These are phyloP conservation scores for Meteorus sp. DNA, from an alignment of 1,140 invertebrate genomes.

Conservation along the genomic window DNA sequence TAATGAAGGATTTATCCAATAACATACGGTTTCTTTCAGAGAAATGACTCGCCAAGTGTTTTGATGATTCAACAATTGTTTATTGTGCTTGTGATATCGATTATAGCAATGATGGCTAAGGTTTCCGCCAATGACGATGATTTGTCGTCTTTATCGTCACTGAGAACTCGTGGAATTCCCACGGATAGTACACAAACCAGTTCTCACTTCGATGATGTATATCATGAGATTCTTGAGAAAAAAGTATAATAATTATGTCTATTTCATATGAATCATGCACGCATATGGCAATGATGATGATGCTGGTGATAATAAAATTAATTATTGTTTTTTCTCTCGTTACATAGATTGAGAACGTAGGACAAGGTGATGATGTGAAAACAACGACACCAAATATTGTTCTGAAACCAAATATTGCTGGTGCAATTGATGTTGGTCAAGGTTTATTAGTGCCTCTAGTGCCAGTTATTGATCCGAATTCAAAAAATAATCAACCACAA, in stretches of 20 bases:
- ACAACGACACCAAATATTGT: conserved; percentile 14
- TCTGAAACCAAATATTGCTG: conserved; percentile 16
- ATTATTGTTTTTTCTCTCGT: too few species aligned
- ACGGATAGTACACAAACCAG: background rate
- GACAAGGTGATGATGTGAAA: background rate
- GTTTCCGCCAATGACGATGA: conserved; percentile 1
- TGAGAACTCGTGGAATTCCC: background rate
- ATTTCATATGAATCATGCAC: background rate
- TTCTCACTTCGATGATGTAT: background rate
- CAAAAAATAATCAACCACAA: background rate
- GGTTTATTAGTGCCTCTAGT: conserved; percentile 26
- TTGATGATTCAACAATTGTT: background rate
- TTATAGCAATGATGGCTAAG: background rate
- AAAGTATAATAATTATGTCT: conserved; percentile 1
- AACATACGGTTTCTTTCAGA: too few species aligned
- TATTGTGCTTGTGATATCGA: background rate
- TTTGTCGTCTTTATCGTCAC: conserved; percentile 10
- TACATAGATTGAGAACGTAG: background rate
- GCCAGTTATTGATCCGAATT: conserved; percentile 17
- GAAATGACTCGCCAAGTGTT: background rate
- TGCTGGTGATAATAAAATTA: background rate
- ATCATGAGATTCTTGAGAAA: background rate
- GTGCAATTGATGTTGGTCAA: conserved; percentile 15
- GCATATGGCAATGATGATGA: background rate
- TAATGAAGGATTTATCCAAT: too few species aligned